phyloP scores from a whole-genome alignment of 2,113 vertebrate genomes.

The Odobenus rosmarus region DNA sequence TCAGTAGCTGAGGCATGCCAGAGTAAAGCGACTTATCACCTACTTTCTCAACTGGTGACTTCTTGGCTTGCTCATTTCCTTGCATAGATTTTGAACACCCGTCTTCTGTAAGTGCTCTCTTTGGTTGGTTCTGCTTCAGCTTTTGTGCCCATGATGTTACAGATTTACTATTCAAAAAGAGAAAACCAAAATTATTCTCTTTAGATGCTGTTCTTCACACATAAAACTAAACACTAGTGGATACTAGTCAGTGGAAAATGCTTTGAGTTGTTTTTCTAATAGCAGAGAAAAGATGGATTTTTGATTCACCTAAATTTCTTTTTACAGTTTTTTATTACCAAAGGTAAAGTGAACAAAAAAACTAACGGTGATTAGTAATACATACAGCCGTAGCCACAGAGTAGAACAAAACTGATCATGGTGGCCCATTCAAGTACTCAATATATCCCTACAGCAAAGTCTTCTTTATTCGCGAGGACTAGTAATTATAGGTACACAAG shows the following conservation, averaged over 20 bases:
- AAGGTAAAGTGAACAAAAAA: neutral
- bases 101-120: slow-evolving; percentile 80
- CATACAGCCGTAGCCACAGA: no score
- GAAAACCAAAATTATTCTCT: neutral
- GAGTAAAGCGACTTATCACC: slow-evolving; percentile 4
- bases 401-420: neutral
- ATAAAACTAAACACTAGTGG: neutral
- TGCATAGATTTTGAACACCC: slow-evolving; percentile 61
- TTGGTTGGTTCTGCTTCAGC: slow-evolving; percentile 89
- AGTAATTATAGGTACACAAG: neutral
- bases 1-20: neutral
- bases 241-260: neutral
- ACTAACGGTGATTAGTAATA: neutral
- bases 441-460: neutral
- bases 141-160: slow-evolving; percentile 97
- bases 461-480: neutral
- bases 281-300: neutral
- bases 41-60: slow-evolving; percentile 75
- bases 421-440: neutral
- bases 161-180: slow-evolving; percentile 82
- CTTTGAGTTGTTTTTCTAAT: neutral
- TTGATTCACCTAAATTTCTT: neutral
- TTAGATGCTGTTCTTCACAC: neutral
- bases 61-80: slow-evolving; percentile 62
- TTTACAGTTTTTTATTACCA: neutral